Conservation (phyloP, 2,113 vertebrate species). For the Gopherus flavomarginatus region DNA sequence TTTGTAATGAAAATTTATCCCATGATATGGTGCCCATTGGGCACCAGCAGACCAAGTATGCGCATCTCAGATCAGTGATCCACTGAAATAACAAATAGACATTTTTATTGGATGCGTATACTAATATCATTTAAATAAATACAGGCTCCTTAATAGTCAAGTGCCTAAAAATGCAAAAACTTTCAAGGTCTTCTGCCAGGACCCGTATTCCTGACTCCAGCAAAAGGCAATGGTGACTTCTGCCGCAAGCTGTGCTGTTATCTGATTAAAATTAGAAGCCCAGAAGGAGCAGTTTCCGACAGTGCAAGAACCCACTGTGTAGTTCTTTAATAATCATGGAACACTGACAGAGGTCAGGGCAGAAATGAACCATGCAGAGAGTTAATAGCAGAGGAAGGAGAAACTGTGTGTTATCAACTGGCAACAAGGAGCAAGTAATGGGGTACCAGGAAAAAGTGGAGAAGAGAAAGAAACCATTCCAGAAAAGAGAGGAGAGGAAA, state of each 20-base stretch:
- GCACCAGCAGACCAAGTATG: neutral
- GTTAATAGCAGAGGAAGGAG: neutral
- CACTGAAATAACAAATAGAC: neutral
- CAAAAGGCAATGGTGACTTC: neutral
- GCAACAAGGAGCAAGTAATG: neutral
- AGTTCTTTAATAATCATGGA: neutral
- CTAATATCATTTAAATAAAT: neutral
- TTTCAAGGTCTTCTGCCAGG: neutral
- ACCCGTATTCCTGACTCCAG: neutral
- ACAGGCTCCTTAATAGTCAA: neutral
- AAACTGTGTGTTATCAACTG: neutral
- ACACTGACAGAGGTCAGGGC: neutral
- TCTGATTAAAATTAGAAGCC: neutral
- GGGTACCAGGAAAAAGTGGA: neutral
- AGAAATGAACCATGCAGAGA: neutral
- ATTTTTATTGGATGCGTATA: neutral
- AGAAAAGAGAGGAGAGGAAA: neutral
- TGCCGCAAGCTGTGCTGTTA: neutral
- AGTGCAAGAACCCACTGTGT: neutral
- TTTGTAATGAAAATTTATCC: neutral
- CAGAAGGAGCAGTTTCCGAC: neutral
- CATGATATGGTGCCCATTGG: neutral
- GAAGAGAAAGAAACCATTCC: neutral
- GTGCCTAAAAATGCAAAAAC: neutral
- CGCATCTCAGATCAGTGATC: neutral